These are phyloP conservation scores for Montipora sp. DNA, from an alignment of 64 coral and sea anemone species.

Conservation along the genomic window DNA sequence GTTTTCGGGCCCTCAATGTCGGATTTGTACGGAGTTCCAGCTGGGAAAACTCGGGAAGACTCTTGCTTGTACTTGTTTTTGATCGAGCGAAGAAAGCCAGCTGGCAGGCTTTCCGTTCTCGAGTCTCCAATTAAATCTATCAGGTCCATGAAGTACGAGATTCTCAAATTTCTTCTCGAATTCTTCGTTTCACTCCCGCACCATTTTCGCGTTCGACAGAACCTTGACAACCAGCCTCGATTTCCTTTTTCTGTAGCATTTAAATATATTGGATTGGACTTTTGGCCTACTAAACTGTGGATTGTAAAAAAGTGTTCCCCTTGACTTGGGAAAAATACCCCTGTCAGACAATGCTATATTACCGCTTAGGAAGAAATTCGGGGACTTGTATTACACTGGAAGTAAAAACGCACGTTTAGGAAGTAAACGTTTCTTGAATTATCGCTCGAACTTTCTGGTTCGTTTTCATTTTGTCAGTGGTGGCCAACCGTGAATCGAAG, in stretches of 20 bases:
- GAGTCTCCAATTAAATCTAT: conserved; percentile 97
- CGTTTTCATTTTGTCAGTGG: no score
- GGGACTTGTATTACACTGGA: no score
- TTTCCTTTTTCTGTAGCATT: not conserved
- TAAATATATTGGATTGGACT: not conserved
- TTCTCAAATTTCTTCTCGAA: not conserved
- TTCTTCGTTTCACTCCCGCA: not conserved
- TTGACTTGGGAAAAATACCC: no score
- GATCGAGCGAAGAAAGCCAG: conserved; percentile 94
- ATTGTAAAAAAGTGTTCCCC: not conserved
- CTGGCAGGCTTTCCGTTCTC: conserved; percentile 90
- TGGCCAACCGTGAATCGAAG: no score
- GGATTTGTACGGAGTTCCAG: conserved; percentile 54
- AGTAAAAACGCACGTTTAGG: no score
- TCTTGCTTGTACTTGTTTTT: conserved; percentile 98
- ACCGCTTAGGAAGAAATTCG: no score
- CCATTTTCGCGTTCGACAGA: not conserved
- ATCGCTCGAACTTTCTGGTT: no score
- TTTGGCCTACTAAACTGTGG: not conserved
- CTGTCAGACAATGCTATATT: no score
- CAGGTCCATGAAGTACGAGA: conserved; percentile 70
- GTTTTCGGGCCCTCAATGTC: not conserved
- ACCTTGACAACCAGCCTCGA: conserved; percentile 50
- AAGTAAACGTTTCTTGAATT: no score
- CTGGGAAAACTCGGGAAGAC: conserved; percentile 84